phyloP scores from a whole-genome alignment of 1,140 invertebrate genomes.

The Megathymus violae region DNA sequence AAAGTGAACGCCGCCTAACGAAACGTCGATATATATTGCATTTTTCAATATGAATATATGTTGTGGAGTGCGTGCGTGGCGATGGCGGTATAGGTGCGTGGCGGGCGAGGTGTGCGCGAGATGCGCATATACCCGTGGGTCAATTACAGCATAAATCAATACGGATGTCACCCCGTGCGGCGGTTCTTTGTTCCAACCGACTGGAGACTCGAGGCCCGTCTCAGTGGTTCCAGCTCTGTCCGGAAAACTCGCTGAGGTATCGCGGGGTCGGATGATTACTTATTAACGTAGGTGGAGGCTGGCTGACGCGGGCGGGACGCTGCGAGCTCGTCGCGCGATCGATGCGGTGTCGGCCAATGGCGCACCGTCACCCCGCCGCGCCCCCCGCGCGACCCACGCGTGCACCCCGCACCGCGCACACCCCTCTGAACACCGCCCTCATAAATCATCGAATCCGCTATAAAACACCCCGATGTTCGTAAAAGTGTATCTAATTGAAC shows the following conservation, averaged over 20 bases:
- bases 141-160: conserved; percentile 83
- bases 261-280: conserved; percentile 81
- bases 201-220: conserved; percentile 78
- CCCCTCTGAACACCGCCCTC: conserved; percentile 70
- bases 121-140: conserved; percentile 76
- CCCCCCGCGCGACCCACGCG: conserved; percentile 68
- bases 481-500: conserved; percentile 81
- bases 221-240: conserved; percentile 77
- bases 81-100: conserved; percentile 63
- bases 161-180: conserved; percentile 78
- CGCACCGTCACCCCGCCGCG: conserved; percentile 66
- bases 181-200: conserved; percentile 78
- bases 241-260: conserved; percentile 80
- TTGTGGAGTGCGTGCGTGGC: conserved; percentile 54
- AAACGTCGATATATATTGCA: conserved; percentile 53
- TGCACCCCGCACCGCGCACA: conserved; percentile 53
- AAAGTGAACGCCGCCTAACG: conserved; percentile 24
- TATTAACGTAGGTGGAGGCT: conserved; percentile 83
- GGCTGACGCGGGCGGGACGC: conserved; percentile 77
- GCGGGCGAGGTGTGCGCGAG: conserved; percentile 64
- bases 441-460: conserved; percentile 82
- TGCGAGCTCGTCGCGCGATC: conserved; percentile 75
- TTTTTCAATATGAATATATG: conserved; percentile 56
- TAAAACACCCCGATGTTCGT: conserved; percentile 81
- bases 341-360: conserved; percentile 81